Conservation (phyloP, 1,140 invertebrate species). For the Drosophila sucinea region DNA sequence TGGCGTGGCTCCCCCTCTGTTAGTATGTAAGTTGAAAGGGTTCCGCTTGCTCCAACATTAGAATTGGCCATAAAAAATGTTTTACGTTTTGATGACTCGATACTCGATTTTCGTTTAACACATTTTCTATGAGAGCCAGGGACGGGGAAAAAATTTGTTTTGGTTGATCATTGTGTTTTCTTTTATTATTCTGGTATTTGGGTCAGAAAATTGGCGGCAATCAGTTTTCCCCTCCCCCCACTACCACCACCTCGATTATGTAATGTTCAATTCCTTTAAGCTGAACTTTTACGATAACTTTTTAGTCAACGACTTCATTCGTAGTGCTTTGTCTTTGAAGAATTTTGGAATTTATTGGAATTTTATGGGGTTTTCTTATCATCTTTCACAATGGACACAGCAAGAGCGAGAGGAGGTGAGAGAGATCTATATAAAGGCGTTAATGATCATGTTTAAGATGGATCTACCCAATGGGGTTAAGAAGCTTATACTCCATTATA, state of each 20-base stretch:
- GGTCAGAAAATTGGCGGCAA: constrained; percentile 42
- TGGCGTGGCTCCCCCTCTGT: background rate
- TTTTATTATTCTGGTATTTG: constrained; percentile 51
- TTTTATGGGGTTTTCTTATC: constrained; percentile 43
- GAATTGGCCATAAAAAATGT: constrained; percentile 75
- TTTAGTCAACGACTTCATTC: constrained; percentile 17
- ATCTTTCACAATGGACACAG: constrained; percentile 24
- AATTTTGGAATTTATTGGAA: constrained; percentile 53
- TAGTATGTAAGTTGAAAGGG: constrained; percentile 30
- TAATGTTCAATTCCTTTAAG: constrained; percentile 9
- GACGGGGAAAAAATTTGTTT: constrained; percentile 24
- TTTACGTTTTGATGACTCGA: constrained; percentile 57
- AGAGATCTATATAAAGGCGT: constrained; percentile 43
- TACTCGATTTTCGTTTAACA: constrained; percentile 59
- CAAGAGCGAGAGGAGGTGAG: background rate
- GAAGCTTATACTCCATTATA: background rate
- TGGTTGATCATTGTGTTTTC: constrained; percentile 19
- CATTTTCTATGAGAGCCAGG: constrained; percentile 24
- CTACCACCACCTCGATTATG: constrained; percentile 4
- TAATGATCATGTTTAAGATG: constrained; percentile 49
- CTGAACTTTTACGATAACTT: constrained; percentile 31
- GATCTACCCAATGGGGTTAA: background rate
- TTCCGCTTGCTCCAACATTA: constrained; percentile 30
- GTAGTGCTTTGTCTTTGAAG: constrained; percentile 5
- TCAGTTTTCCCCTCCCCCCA: constrained; percentile 25